These are phyloP conservation scores for Diadumene lineata DNA, from an alignment of 92 coral and sea anemone genomes.

Conservation along the genomic window DNA sequence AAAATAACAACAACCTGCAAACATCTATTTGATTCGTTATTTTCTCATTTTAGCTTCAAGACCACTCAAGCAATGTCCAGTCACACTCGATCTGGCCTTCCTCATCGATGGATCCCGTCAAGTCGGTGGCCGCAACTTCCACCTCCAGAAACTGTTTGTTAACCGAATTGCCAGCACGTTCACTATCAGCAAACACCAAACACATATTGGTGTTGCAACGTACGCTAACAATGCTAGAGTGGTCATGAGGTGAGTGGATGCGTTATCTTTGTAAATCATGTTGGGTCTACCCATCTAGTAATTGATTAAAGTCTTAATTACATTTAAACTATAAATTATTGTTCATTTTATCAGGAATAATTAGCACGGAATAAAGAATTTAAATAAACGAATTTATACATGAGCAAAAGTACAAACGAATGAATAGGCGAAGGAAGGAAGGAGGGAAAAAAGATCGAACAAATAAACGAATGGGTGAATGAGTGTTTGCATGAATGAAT, in stretches of 20 bases:
- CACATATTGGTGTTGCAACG: slow-evolving; percentile 79
- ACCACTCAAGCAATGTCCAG: slow-evolving; percentile 62
- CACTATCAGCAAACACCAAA: slow-evolving; percentile 80
- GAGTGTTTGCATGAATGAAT: too few species aligned
- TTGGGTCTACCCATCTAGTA: neutral
- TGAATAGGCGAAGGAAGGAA: too few species aligned
- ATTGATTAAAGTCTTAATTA: too few species aligned
- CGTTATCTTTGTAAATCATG: neutral
- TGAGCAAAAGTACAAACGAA: too few species aligned
- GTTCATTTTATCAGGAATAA: too few species aligned
- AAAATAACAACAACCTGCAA: neutral
- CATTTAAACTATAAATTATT: too few species aligned
- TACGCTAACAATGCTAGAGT: slow-evolving; percentile 60
- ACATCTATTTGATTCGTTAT: neutral
- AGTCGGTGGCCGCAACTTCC: slow-evolving; percentile 85
- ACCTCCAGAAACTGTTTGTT: slow-evolving; percentile 69
- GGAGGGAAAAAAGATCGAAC: too few species aligned
- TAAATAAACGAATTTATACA: too few species aligned
- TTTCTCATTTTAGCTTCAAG: slow-evolving; percentile 19
- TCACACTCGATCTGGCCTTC: slow-evolving; percentile 86
- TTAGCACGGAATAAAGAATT: too few species aligned
- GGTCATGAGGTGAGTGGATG: slow-evolving; percentile 21
- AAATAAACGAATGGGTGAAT: too few species aligned
- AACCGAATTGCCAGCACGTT: slow-evolving; percentile 67
- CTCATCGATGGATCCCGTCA: slow-evolving; percentile 81